Percentiles rank a stretch among this genome's conserved stretches.
Conservation (phyloP, 2,113 vertebrate genomes). For the Hippocampus guttulatus region DNA sequence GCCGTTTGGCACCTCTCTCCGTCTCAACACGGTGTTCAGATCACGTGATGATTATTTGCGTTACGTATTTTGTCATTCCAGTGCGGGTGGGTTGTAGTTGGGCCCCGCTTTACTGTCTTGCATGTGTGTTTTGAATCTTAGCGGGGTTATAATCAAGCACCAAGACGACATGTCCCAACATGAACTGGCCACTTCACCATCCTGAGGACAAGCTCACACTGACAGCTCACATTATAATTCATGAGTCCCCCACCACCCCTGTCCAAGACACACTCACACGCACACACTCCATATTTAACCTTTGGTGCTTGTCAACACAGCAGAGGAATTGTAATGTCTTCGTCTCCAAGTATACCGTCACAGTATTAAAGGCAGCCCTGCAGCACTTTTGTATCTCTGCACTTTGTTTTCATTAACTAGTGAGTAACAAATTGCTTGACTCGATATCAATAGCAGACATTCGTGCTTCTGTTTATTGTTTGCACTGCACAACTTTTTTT, state of each 20-base stretch:
- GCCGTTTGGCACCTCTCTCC: constrained; percentile 12
- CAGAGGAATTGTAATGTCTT: constrained; percentile 25
- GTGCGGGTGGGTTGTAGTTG: constrained; percentile 8
- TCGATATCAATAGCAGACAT: neutral
- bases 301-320: constrained; percentile 30
- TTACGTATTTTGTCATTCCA: neutral
- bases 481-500: neutral
- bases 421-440: constrained; percentile 11
- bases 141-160: constrained; percentile 30
- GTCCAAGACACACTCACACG: constrained; percentile 6
- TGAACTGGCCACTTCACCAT: constrained; percentile 49
- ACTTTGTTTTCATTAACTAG: constrained; percentile 15
- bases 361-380: constrained; percentile 22
- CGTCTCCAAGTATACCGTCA: constrained; percentile 20
- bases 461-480: neutral
- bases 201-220: constrained; percentile 40
- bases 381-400: constrained; percentile 24
- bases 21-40: neutral
- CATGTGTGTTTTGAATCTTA: neutral
- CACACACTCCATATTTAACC: constrained; percentile 38
- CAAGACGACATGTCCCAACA: constrained; percentile 39
- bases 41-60: constrained; percentile 21
- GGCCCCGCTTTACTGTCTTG: constrained; percentile 7
- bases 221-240: constrained; percentile 65
- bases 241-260: constrained; percentile 42